Evolutionary conservation across 2,888 invertebrate genomes (phyloP), one percentile per base, ranked within the genome.

Genomic region (Pelosia muscerda): DNA sequence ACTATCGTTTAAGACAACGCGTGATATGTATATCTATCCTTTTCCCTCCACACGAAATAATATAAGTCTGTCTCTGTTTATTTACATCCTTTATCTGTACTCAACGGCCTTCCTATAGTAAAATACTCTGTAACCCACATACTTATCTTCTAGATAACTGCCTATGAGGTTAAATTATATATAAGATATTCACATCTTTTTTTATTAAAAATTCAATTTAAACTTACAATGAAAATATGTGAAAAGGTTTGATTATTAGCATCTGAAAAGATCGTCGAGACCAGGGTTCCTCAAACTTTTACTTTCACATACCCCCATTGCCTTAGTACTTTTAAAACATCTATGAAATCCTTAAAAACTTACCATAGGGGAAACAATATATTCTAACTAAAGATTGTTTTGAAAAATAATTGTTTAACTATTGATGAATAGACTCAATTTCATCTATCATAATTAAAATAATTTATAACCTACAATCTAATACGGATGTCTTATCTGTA

Each of bases 271-370:
- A n/a, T 49, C 8, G 13, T 15, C 15, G 1, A 8, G 49, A 49
- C n/a, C 49, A 49, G n/a, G n/a, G 49, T 49, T 49, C n/a, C 49
- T 49, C n/a, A 49, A 49, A 49, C 42, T n/a, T 49, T 49, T 31
- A 31, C 1, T 10, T n/a, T 8, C n/a, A n/a, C n/a, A 19, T 42
- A 42, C 19, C 19, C 42, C 34, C 6, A 3, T 28, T 28, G 9
- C 31, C 6, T 31, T 31, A 28, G 3, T 3, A 28, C 28, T 5
- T 31, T 31, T 31, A 8, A 31, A 9, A 31, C 31, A 31, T 9
- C 31, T 1, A 1, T 9, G 31, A 31, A 31, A 1, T 9, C 31
- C 9, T 34, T 34, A 49, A n/a, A 42, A 19, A 49, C 2, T 9
- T 9, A n/a, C 49, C n/a, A 42, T 49, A 19, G 38, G 15, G 38